Evolutionary conservation across 2,888 invertebrate species (phyloP).

Genomic region (Tryphoninae sp.): DNA sequence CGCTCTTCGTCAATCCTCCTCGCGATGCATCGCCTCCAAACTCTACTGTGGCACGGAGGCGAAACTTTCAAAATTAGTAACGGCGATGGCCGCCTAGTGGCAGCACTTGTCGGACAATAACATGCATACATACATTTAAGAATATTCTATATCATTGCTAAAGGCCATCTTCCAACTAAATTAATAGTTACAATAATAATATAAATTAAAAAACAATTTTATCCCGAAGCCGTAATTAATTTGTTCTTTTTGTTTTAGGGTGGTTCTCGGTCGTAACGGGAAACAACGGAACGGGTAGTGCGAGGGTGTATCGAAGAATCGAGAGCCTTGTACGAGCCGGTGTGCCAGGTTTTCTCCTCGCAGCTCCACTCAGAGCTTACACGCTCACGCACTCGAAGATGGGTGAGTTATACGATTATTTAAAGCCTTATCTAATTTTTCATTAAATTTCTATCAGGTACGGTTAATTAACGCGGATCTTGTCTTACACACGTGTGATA

Average conservation of each 20-base stretch:
- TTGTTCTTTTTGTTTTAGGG: slow-evolving; percentile 74
- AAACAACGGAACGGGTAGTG: slow-evolving; percentile 76
- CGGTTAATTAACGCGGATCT: slow-evolving; percentile 42
- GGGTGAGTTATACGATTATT: slow-evolving; percentile 73
- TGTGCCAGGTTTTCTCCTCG: slow-evolving; percentile 78
- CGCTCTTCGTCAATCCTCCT: too few relatives aligned
- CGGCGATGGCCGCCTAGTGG: too few relatives aligned
- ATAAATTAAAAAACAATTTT: not conserved
- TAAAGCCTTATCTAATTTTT: not conserved
- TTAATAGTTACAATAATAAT: not conserved
- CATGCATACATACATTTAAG: too few relatives aligned
- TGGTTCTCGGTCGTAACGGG: slow-evolving; percentile 82
- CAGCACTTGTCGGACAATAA: too few relatives aligned
- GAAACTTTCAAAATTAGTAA: too few relatives aligned
- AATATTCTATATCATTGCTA: too few relatives aligned
- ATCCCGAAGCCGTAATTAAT: not conserved
- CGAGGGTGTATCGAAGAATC: slow-evolving; percentile 79
- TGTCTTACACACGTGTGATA: not conserved
- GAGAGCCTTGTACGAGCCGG: slow-evolving; percentile 79
- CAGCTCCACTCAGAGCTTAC: slow-evolving; percentile 78
- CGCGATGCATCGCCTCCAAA: too few relatives aligned
- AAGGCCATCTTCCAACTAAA: not conserved
- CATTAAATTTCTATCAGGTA: not conserved
- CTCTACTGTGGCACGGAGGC: too few relatives aligned
- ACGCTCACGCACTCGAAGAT: slow-evolving; percentile 80